Evolutionary conservation across 1,140 invertebrate species (phyloP).

Genomic region (Zaprionus nigranus): DNA sequence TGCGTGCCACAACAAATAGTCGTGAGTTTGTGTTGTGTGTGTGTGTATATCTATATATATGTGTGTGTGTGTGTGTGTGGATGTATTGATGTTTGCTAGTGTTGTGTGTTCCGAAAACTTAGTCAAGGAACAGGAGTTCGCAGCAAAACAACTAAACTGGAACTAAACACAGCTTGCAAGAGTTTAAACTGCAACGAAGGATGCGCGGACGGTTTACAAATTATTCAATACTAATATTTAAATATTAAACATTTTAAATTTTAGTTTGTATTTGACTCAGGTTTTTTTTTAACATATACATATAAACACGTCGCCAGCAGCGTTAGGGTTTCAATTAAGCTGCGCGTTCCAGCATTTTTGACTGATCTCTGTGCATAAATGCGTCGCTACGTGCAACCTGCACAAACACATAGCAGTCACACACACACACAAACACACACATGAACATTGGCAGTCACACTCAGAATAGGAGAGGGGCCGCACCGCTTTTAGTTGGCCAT

Average conservation of each 20-base stretch:
- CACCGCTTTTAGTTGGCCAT: slow-evolving; percentile 54
- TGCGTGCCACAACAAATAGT: slow-evolving; percentile 63
- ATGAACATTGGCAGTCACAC: background rate
- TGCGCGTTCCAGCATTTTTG: slow-evolving; percentile 10
- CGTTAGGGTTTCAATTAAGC: slow-evolving; percentile 33
- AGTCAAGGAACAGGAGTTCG: slow-evolving; percentile 18
- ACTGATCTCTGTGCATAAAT: slow-evolving; percentile 3
- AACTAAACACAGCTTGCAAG: background rate
- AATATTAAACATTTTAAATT: background rate
- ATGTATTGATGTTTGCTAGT: background rate
- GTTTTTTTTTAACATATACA: background rate
- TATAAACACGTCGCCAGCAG: slow-evolving; percentile 9
- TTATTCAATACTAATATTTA: too few species aligned
- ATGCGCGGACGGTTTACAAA: background rate
- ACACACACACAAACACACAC: background rate
- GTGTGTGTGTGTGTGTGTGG: slow-evolving; percentile 8
- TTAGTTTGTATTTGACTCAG: background rate
- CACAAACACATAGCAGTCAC: background rate
- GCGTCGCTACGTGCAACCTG: slow-evolving; percentile 23
- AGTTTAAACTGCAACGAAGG: background rate
- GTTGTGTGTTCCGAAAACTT: slow-evolving; percentile 56
- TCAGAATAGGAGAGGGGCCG: background rate
- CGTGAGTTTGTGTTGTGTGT: slow-evolving; percentile 7
- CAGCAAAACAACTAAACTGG: background rate
- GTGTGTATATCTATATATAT: background rate